Conservation (phyloP, 2,797 vertebrate genomes). For the Morelia viridis region DNA sequence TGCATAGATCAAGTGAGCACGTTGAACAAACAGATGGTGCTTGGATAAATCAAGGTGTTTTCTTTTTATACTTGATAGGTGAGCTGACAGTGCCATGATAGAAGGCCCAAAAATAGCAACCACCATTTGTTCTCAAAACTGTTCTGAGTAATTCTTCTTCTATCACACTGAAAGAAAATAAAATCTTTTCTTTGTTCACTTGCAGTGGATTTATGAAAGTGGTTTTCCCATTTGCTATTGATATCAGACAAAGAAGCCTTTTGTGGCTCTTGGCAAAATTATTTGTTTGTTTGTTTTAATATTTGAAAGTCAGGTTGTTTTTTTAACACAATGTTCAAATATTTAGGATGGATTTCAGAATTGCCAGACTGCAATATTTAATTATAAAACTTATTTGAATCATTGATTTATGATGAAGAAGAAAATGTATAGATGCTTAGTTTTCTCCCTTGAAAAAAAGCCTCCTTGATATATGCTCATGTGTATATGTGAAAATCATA, state of each 20-base stretch:
- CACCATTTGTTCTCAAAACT: slow-evolving; percentile 39
- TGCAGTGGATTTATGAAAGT: slow-evolving; percentile 10
- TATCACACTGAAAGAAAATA: slow-evolving; percentile 9
- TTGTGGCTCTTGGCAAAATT: background rate
- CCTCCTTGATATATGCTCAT: background rate
- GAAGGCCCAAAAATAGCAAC: slow-evolving; percentile 38
- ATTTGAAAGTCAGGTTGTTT: background rate
- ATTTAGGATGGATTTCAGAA: slow-evolving; percentile 15
- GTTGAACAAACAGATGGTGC: slow-evolving; percentile 45
- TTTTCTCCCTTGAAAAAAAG: background rate
- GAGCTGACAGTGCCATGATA: slow-evolving; percentile 40
- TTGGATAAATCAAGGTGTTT: slow-evolving; percentile 53
- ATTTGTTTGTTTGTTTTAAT: background rate
- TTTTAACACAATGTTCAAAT: background rate
- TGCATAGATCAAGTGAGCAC: slow-evolving; percentile 40
- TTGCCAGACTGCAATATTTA: background rate
- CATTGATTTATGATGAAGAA: background rate
- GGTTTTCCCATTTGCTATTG: slow-evolving; percentile 15
- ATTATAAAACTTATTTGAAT: background rate
- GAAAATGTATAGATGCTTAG: background rate
- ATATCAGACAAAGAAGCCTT: slow-evolving; percentile 5
- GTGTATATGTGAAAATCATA: background rate
- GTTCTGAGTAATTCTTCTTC: slow-evolving; percentile 30
- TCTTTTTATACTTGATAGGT: slow-evolving; percentile 47
- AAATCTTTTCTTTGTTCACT: slow-evolving; percentile 22